A percentile compares a stretch with the other conserved stretches of the same genome.
Evolutionary conservation across 2,113 vertebrate species (phyloP).

Genomic region (Calyptommatus sinebrachiatus): DNA sequence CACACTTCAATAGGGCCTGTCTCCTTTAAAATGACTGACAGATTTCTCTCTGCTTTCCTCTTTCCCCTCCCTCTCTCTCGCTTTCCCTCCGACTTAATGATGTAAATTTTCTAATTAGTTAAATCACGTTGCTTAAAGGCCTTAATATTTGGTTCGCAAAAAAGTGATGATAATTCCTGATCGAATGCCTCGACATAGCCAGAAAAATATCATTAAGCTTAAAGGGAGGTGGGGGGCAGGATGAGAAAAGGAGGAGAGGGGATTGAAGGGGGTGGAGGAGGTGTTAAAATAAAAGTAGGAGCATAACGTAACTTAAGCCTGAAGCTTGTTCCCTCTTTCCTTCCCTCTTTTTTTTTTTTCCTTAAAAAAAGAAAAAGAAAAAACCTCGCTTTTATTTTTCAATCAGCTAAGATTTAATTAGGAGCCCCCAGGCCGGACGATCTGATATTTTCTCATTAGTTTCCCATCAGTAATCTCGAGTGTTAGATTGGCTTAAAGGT

Average conservation of each 20-base stretch:
- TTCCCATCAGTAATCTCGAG: conserved; percentile 82
- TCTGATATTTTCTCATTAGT: conserved; percentile 90
- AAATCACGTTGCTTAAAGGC: conserved; percentile 86
- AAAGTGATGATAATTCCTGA: conserved; percentile 59
- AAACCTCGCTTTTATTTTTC: conserved; percentile 83
- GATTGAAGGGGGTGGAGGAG: not conserved
- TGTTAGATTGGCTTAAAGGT: conserved; percentile 84
- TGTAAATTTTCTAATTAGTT: conserved; percentile 92
- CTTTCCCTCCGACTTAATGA: conserved; percentile 85
- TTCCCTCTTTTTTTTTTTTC: conserved; percentile 24
- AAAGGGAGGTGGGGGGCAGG: not conserved
- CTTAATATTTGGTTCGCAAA: conserved; percentile 76
- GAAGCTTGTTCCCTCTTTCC: conserved; percentile 65
- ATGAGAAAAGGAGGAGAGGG: not conserved
- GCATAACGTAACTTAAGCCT: conserved; percentile 84
- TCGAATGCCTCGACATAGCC: conserved; percentile 74
- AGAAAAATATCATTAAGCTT: conserved; percentile 57
- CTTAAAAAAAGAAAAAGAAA: conserved; percentile 3
- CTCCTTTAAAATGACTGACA: conserved; percentile 93
- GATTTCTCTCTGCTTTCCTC: conserved; percentile 75
- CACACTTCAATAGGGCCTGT: conserved; percentile 89
- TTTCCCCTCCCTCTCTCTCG: conserved; percentile 71
- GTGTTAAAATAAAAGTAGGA: conserved; percentile 75
- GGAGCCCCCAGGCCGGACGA: conserved; percentile 83
- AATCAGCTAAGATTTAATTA: conserved; percentile 96